Percentiles rank a stretch among this genome's conserved stretches.
Conservation (phyloP, 2,797 vertebrate genomes). For the Acanthis flammea region DNA sequence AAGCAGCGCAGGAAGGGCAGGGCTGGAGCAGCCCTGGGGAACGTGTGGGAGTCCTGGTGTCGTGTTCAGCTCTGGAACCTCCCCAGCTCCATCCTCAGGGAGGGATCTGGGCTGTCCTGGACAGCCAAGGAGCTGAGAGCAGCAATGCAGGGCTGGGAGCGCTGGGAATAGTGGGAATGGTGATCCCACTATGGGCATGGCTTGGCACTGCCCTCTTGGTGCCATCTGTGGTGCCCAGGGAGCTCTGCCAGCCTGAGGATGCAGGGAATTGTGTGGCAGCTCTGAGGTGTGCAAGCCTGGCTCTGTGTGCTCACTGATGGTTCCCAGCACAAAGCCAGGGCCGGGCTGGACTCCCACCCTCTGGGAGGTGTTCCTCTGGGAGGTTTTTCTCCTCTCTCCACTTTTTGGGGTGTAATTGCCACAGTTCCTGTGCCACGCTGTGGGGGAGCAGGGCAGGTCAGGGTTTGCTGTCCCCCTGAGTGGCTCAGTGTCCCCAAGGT, state of each 20-base stretch:
- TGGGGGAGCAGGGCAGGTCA: not conserved
- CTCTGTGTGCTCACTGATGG: not conserved
- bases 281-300: not conserved
- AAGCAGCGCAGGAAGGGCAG: not conserved
- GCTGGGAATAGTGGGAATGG: accelerated
- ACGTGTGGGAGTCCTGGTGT: constrained; percentile 13
- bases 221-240: not conserved
- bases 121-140: not conserved
- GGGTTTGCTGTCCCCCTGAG: accelerated
- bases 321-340: not conserved
- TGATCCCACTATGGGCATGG: not conserved
- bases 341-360: accelerated
- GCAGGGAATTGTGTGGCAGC: not conserved
- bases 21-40: not conserved
- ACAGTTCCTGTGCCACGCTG: accelerated
- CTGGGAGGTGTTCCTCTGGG: accelerated
- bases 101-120: not conserved
- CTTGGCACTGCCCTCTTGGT: not conserved
- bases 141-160: accelerated
- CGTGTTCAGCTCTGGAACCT: constrained; percentile 6
- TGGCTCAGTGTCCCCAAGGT: accelerated
- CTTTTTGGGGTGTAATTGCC: not conserved
- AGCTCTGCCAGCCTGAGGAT: not conserved
- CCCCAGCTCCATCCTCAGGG: not conserved
- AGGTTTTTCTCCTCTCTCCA: accelerated